Base-by-base conservation (phyloP, 2,888 invertebrate species). In the Macrosoma leucophasiata region DNA sequence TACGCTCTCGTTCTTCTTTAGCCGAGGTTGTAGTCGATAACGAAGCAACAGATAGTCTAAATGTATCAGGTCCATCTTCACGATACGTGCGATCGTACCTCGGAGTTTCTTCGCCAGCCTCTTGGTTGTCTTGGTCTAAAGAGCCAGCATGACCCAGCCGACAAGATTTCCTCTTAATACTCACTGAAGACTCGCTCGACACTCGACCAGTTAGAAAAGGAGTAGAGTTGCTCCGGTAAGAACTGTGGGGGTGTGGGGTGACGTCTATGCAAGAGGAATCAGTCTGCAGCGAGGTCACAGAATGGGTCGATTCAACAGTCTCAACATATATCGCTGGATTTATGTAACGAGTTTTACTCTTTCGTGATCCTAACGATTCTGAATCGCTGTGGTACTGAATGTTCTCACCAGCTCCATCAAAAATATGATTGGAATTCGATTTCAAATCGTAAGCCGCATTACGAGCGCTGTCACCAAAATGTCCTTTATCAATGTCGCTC, bases 241-340 rank as follows among this genome's bases (percentile, higher is more conserved):
- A 56, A 44, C 71, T 69, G 45, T 84, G 84, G 1, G 84, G 82
- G 39, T 84, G 84, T 0, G 84, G 84, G 0, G 84, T 84, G 15
- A 78, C 58, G 18, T 74, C 75, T 1, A 68, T 44, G 23, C 56
- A 63, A 0, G 73, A 61, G 0, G 49, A 62, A 9, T 72, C 76
- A 0, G 73, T 62, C 19, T 66, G 72, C 29, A 82, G 52, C 32
- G 79, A 81, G 30, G 75, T 76, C 40, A 70, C 77, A 0, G 84
- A 82, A 33, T 66, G 81, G 19, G 77, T 66, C 1, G 72, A 50
- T 36, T 79, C 73, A 0, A 84, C 64, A 1, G 78, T 73, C 55
- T 88, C 89, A 2, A 88, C 78, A 42, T 82, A 88, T 43, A 88
- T 88, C 4, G 89, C 88, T 1, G 88, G 84, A 56, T 89, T 88